phyloP scores from a whole-genome alignment of 2,888 invertebrate genomes.

The Lottia scabra region DNA sequence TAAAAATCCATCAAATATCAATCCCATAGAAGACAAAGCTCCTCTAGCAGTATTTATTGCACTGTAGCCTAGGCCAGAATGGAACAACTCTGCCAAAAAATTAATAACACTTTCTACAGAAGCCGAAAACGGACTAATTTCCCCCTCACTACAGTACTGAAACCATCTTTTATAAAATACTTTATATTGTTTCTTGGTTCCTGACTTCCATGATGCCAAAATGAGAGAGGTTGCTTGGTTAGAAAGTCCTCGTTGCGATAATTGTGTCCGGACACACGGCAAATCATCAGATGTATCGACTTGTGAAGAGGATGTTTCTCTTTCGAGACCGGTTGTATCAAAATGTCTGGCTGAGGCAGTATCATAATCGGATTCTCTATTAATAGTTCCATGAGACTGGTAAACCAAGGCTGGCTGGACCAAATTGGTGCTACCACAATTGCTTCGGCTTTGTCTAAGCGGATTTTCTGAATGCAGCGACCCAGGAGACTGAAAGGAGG shows the following conservation, averaged over 20 bases:
- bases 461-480: background rate
- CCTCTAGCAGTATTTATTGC: background rate
- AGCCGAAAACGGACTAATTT: background rate
- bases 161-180: background rate
- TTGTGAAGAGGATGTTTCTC: background rate
- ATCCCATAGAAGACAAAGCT: background rate
- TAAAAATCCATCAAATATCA: background rate
- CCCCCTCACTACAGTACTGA: background rate
- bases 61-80: constrained; percentile 1
- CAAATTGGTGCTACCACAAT: constrained; percentile 3
- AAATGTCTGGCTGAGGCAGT: too few species aligned
- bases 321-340: too few species aligned
- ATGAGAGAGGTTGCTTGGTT: background rate
- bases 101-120: background rate
- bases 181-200: constrained; percentile 5
- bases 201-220: constrained; percentile 9
- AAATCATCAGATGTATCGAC: background rate
- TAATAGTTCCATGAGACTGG: too few species aligned
- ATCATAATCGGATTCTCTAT: too few species aligned
- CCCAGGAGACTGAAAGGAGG: too few species aligned
- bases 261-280: background rate
- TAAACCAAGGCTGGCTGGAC: background rate
- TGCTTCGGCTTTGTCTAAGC: background rate
- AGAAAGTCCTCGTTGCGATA: background rate
- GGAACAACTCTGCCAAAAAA: constrained; percentile 4